Base-by-base conservation (phyloP, 2,797 vertebrate genomes). In the Macroramphosus scolopax region DNA sequence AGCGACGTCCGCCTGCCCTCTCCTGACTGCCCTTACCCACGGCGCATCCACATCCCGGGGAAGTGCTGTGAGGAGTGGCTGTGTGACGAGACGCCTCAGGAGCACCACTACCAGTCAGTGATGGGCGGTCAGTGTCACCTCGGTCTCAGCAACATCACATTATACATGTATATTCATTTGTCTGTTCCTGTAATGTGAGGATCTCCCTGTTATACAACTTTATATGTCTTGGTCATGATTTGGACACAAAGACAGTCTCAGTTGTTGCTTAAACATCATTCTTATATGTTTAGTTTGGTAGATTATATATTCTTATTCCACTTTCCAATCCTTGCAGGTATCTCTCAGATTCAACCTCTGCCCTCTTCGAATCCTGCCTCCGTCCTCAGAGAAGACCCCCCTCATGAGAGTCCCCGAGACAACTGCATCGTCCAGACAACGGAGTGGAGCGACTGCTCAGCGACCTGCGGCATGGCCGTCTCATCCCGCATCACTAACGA, bases 361-460 rank as follows among this genome's bases (percentile, higher is more conserved):
- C 43, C 65, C 28, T 51, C 64, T 7, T 50, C 33, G 25, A 0
- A 1, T 37, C 8, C 5, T 3, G 24, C 13, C 54, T 68, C 84
- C 80, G 87, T 84, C 39, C 83, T 84, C 63, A 80, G 77, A 41
- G 74, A 82, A 16, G 64, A 53, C 0, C 64, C 80, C 3, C 44
- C 64, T 8, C 58, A 28, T 1, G 65, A 85, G 32, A 80, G 54
- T 28, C 73, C 88, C 13, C 92, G 94, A 61, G 96, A 95, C 78
- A 99, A 99, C 90, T 99, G 97, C 78, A 85, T 99, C 80, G 94
- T 98, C 65, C 97, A 99, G 91, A 99, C 96, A 67, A 99, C 97
- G 0, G 96, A 98, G 60, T 99, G 97, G 97, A 98, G 96, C n/a
- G 96, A 96, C 52, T 99, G 97, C 81, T 99, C 97, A 17, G 97